Evolutionary conservation across 1,140 invertebrate species (phyloP).

Genomic region (Nasonia vitripennis): DNA sequence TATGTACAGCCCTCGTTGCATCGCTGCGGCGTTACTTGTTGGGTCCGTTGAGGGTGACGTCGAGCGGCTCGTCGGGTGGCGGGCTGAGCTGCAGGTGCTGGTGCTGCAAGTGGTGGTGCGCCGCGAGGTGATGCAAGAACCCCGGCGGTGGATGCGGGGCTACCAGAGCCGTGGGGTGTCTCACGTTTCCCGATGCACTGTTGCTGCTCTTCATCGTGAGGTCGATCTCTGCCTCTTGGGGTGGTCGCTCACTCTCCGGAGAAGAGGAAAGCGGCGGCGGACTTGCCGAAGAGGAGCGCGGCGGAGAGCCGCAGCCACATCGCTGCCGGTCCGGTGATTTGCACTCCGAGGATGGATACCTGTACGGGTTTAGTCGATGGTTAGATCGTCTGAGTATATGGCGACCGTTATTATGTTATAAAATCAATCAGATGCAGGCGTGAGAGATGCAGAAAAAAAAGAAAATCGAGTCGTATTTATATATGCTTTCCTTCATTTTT

Average conservation of each 20-base stretch:
- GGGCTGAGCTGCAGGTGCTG: constrained; percentile 59
- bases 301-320: constrained; percentile 70
- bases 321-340: constrained; percentile 69
- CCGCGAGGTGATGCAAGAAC: constrained; percentile 67
- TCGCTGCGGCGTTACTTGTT: constrained; percentile 56
- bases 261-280: constrained; percentile 41
- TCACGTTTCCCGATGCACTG: neutral
- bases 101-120: constrained; percentile 53
- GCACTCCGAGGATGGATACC: constrained; percentile 43
- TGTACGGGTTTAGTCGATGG: neutral
- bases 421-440: too few species aligned
- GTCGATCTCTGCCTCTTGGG: constrained; percentile 72
- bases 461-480: too few species aligned
- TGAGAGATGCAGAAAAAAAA: too few species aligned
- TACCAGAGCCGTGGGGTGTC: constrained; percentile 7
- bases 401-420: too few species aligned
- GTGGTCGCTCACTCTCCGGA: constrained; percentile 28
- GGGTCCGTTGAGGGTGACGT: constrained; percentile 70
- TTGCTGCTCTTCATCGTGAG: constrained; percentile 65
- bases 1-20: neutral
- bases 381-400: neutral
- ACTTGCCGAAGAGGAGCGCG: constrained; percentile 64
- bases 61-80: constrained; percentile 69
- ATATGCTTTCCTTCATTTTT: too few species aligned
- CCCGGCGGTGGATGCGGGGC: constrained; percentile 64